These are phyloP conservation scores for Meiosimyza platycephala DNA, from an alignment of 2,888 invertebrate genomes.

Conservation along the genomic window DNA sequence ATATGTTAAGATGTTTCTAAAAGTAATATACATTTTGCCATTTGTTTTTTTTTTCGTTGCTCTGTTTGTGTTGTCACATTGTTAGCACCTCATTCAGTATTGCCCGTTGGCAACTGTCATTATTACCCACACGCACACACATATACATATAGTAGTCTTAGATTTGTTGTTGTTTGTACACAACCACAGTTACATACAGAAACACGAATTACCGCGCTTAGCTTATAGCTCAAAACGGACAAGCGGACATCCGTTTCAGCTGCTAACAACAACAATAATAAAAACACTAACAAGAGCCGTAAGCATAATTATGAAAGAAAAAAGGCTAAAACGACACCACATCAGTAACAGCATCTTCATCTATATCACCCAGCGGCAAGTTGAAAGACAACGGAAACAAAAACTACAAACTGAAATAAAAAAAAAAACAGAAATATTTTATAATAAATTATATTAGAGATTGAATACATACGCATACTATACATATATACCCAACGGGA, in stretches of 20 bases:
- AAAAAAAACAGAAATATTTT: conserved; percentile 1
- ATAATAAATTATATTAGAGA: conserved; percentile 12
- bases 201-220: neutral
- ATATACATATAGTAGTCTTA: neutral
- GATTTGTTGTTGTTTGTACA: neutral
- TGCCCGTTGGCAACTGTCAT: conserved; percentile 17
- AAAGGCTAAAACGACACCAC: neutral
- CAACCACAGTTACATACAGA: neutral
- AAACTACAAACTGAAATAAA: conserved; percentile 4
- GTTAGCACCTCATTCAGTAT: conserved; percentile 27
- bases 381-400: neutral
- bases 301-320: neutral
- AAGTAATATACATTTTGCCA: conserved; percentile 22
- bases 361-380: neutral
- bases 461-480: conserved; percentile 10
- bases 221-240: conserved; percentile 6
- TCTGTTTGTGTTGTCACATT: conserved; percentile 3
- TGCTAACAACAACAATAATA: conserved; percentile 23
- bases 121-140: neutral
- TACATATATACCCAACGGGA: neutral
- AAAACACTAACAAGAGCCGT: neutral
- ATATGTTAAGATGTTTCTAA: neutral
- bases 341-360: conserved; percentile 12
- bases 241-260: conserved; percentile 28
- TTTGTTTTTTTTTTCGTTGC: neutral